Base-by-base conservation (phyloP, 2,888 invertebrate genomes). In the Tuta absoluta region DNA sequence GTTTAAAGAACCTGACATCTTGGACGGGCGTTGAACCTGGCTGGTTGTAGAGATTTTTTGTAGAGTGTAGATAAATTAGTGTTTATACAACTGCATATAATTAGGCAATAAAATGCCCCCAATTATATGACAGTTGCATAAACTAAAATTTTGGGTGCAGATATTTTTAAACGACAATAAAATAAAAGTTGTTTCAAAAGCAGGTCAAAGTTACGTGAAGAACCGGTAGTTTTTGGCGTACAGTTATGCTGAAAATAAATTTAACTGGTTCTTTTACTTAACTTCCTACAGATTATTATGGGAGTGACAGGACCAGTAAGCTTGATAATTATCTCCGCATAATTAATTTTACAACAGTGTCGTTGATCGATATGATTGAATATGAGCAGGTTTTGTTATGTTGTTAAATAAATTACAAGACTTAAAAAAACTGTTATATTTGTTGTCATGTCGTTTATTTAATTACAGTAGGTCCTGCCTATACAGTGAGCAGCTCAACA, bases 101-200 rank as follows among this genome's bases (percentile, higher is more conserved):
- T n/a, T n/a, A n/a, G n/a, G n/a, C n/a, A n/a, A n/a, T n/a, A n/a
- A n/a, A n/a, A n/a, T n/a, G n/a, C n/a, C n/a, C n/a, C n/a, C n/a
- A n/a, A n/a, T n/a, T n/a, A n/a, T n/a, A n/a, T n/a, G n/a, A n/a
- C n/a, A n/a, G n/a, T n/a, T n/a, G n/a, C n/a, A n/a, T n/a, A n/a
- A n/a, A n/a, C n/a, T n/a, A n/a, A n/a, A n/a, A n/a, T 24, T 23
- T 23, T 23, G 51, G 51, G 24, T 11, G 19, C 23, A 12, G 51
- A 14, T 23, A 51, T 51, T 21, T 51, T 49, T 53, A 2, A 12
- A 1, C 21, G 51, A 53, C 51, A 53, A 23, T 53, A 23, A 53
- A 23, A 23, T 56, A 56, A 56, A 56, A 56, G 56, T 56, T 33
- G 56, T 56, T 56, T 24, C 14, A 53, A 24, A 56, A 56, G 33